A percentile compares a stretch with the other conserved stretches of the same genome.
phyloP scores from a whole-genome alignment of 1,140 invertebrate species.

The Propsilocerus akamusi region DNA sequence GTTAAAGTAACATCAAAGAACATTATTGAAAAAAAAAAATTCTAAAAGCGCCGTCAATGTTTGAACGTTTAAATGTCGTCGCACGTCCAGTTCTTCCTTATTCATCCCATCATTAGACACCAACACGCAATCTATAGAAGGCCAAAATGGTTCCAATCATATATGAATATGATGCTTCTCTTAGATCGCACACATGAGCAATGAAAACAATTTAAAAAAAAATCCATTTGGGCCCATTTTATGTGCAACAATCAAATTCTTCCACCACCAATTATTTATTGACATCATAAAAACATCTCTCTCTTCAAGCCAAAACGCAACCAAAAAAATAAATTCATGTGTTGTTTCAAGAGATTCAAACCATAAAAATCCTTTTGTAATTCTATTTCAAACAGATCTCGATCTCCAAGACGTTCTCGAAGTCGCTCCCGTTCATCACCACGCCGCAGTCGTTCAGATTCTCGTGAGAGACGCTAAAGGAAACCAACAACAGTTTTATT shows the following conservation, averaged over 20 bases:
- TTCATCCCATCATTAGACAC: too few species aligned
- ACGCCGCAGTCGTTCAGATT: not conserved
- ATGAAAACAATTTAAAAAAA: too few species aligned
- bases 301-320: not conserved
- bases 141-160: too few species aligned
- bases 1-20: too few species aligned
- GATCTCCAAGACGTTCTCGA: not conserved
- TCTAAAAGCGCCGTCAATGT: too few species aligned
- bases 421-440: not conserved
- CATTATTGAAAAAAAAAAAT: too few species aligned
- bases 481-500: too few species aligned
- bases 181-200: too few species aligned
- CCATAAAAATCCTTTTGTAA: not conserved
- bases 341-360: not conserved
- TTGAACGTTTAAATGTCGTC: too few species aligned
- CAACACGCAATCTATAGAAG: too few species aligned
- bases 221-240: not conserved
- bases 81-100: too few species aligned
- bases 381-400: not conserved
- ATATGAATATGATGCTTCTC: too few species aligned
- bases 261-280: not conserved
- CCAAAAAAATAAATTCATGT: not conserved
- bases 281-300: not conserved
- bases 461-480: not conserved
- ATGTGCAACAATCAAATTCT: not conserved